Base-by-base conservation (phyloP, 2,888 invertebrate species). In the Cheilosia vernalis region DNA sequence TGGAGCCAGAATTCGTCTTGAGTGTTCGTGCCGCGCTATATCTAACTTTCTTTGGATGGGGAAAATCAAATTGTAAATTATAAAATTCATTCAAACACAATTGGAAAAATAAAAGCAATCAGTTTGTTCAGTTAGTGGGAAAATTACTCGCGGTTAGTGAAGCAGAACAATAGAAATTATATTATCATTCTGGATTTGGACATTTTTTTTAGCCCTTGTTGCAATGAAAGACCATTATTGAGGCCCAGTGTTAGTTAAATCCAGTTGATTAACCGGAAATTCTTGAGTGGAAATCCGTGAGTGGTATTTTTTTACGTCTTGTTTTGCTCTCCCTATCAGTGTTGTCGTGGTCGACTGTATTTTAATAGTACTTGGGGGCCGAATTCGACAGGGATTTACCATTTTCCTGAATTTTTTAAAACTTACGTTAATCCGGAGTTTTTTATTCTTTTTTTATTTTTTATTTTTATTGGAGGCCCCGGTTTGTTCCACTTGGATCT, bases 211-310 rank as follows among this genome's bases (percentile, higher is more conserved):
- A 21, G n/a, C 13, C 53, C 21, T 10, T 6, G 9, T 24, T 53
- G 37, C 33, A 19, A 6, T 49, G 6, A 44, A 30, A 49, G 1
- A 19, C 40, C 4, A 13, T 37, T 2, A 4, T 24, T 13, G 10
- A 13, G 13, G 37, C 10, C 37, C 37, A 37, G 33, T 33, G 33
- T 10, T 49, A 37, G 17, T 10, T 49, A 37, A 15, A 9, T 53
- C 33, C 53, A 73, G 55, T 40, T 53, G n/a, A 40, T 66, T 49
- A 66, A 66, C 74, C 74, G 74, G 74, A 74, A 64, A 40, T 64
- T 58, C 27, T 76, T 49, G 51, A 76, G 66, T 66, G 66, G n/a
- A 40, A 66, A 58, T 58, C 40, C 33, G 63, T 73, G 63, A 76
- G 66, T 67, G 49, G 2, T 55, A 30, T 58, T 19, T 27, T 67